Conservation (phyloP, 2,888 invertebrate species). For the Aspidiotus rigidus region DNA sequence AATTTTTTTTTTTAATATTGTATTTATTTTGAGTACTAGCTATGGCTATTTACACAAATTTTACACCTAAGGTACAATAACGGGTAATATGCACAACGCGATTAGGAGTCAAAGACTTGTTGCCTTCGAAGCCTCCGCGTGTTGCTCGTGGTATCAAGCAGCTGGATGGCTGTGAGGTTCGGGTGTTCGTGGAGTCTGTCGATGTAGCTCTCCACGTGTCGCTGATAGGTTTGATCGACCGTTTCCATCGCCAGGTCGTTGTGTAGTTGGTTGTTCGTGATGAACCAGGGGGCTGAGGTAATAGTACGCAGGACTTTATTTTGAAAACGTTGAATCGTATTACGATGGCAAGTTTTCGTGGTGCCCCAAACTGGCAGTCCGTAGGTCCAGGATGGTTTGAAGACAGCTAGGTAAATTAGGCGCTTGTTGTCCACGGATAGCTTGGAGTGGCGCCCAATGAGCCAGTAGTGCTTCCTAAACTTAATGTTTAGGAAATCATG, state of each 20-base stretch:
- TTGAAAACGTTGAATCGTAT: conserved; percentile 9
- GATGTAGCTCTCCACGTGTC: background rate
- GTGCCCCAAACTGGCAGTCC: conserved; percentile 3
- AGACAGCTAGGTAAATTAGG: background rate
- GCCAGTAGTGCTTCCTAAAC: conserved; percentile 1
- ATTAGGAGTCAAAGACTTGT: background rate
- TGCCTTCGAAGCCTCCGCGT: background rate
- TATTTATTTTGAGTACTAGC: too few species aligned
- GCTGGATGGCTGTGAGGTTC: conserved; percentile 3
- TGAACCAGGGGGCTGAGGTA: conserved; percentile 3
- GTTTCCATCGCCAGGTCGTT: conserved; percentile 11
- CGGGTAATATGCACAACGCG: background rate
- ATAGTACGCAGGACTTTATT: conserved; percentile 9
- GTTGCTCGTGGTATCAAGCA: background rate
- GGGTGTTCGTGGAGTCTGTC: conserved; percentile 6
- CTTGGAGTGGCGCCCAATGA: background rate
- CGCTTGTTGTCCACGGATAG: background rate
- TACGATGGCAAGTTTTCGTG: background rate
- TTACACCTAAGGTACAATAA: too few species aligned
- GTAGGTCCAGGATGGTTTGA: conserved; percentile 9
- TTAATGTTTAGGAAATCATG: background rate
- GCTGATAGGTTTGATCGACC: background rate
- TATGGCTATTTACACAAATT: too few species aligned
- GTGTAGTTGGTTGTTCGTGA: conserved; percentile 8
- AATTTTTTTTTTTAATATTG: too few species aligned